Evolutionary conservation across 2,797 vertebrate genomes (phyloP).

Genomic region (Alectoris magna): DNA sequence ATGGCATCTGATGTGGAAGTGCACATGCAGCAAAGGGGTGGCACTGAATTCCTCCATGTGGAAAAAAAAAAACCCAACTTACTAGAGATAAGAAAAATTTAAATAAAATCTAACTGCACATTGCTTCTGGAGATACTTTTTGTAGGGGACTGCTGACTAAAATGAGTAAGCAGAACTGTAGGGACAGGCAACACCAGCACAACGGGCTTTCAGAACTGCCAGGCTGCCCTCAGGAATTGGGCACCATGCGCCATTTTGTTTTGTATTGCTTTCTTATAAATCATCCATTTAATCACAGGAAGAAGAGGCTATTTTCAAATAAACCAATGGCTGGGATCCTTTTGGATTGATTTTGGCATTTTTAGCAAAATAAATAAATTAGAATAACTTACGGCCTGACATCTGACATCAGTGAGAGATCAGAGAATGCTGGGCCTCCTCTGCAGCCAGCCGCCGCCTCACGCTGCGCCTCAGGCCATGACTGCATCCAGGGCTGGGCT

Average conservation of each 20-base stretch:
- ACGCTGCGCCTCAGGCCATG: rapidly evolving
- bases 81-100: constrained; percentile 40
- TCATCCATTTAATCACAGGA: neutral
- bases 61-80: too few species aligned
- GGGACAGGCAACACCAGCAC: neutral
- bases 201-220: neutral
- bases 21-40: too few species aligned
- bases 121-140: constrained; percentile 49
- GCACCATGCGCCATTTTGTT: neutral
- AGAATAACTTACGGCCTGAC: neutral
- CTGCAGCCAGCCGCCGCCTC: rapidly evolving
- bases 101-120: constrained; percentile 25
- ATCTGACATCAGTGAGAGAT: rapidly evolving
- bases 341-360: neutral
- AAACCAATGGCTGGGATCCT: rapidly evolving
- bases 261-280: neutral
- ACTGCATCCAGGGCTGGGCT: rapidly evolving
- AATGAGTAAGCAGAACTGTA: neutral
- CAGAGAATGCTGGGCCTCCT: rapidly evolving
- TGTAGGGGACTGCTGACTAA: constrained; percentile 20
- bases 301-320: neutral
- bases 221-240: neutral
- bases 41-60: too few species aligned
- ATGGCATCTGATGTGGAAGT: too few species aligned
- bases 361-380: too few species aligned